Evolutionary conservation across 1,140 invertebrate species (phyloP), one percentile per base, ranked within the genome.

Genomic region (Drosophila kikkawai): DNA sequence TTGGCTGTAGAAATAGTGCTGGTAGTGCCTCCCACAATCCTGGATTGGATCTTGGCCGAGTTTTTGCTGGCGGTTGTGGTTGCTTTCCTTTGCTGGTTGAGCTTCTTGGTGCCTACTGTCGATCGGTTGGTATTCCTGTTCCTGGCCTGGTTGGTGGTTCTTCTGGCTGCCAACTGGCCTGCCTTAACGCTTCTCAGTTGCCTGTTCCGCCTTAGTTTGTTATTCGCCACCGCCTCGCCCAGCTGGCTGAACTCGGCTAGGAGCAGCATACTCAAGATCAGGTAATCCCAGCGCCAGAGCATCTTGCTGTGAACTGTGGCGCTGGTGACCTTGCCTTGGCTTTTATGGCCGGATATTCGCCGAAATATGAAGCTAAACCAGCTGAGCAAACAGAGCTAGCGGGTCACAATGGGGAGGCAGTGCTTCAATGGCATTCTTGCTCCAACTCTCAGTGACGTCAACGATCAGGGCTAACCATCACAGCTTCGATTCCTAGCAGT

Each of bases 291-390:
- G 51, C 77, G 80, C 56, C 77, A 67, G 65, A 75, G 73, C 83
- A 87, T 87, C 29, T 70, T 34, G 68, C 26, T 45, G 45, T 56
- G 8, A 60, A 84, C 70, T 84, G 67, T 61, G 48, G 17, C 7
- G 34, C 26, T 36, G 13, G 11, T 65, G 78, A 71, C 83, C 84
- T 77, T 80, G 77, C 45, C 42, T n/a, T 17, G 44, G 51, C 77
- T 83, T 87, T 88, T 87, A 87, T 82, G 64, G 59, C 57, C 19
- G 44, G 56, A 57, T 78, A 71, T 70, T 85, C 77, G 63, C 44
- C 75, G 73, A 85, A 80, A 39, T 51, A 12, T 37, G 6, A 2
- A 22, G 2, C n/a, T 53, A 60, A 60, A 29, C 42, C 84, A 88
- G 68, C 84, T 87, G 83, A 67, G 70, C 63, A 86, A 86, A 86